phyloP scores from a whole-genome alignment of 2,113 vertebrate genomes.

The Brachyistius frenatus region DNA sequence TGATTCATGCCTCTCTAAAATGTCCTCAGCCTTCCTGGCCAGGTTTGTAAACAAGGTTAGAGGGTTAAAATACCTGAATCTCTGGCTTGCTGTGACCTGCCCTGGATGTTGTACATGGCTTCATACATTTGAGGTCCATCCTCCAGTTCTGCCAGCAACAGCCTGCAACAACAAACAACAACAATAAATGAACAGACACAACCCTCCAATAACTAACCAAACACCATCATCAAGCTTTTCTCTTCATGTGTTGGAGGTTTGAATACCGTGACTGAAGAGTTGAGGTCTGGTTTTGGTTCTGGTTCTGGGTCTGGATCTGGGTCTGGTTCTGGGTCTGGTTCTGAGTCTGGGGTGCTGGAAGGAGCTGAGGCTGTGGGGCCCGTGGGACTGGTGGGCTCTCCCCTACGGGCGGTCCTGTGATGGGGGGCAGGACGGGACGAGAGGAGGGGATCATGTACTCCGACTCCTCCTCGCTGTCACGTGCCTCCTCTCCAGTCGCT shows the following conservation, averaged over 20 bases:
- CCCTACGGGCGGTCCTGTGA: slow-evolving; percentile 39
- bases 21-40: too few relatives aligned
- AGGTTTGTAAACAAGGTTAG: neutral
- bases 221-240: neutral
- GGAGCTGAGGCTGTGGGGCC: slow-evolving; percentile 79
- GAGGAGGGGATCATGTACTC: slow-evolving; percentile 98
- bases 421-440: slow-evolving; percentile 85
- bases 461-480: slow-evolving; percentile 90
- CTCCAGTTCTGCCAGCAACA: slow-evolving; percentile 84
- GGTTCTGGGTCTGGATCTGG: neutral
- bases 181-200: neutral
- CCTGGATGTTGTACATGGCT: slow-evolving; percentile 94
- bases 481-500: slow-evolving; percentile 83
- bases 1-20: neutral
- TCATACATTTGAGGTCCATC: slow-evolving; percentile 90
- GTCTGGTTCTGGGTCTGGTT: slow-evolving; percentile 65
- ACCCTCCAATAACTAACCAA: neutral
- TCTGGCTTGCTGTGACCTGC: slow-evolving; percentile 75
- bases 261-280: slow-evolving; percentile 76
- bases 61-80: slow-evolving; percentile 85
- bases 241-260: neutral
- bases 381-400: slow-evolving; percentile 67
- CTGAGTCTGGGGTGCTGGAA: slow-evolving; percentile 54
- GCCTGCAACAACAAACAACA: slow-evolving; percentile 54
- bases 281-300: slow-evolving; percentile 75